phyloP scores from a whole-genome alignment of 2,113 vertebrate genomes.

The Oxyruncus cristatus region DNA sequence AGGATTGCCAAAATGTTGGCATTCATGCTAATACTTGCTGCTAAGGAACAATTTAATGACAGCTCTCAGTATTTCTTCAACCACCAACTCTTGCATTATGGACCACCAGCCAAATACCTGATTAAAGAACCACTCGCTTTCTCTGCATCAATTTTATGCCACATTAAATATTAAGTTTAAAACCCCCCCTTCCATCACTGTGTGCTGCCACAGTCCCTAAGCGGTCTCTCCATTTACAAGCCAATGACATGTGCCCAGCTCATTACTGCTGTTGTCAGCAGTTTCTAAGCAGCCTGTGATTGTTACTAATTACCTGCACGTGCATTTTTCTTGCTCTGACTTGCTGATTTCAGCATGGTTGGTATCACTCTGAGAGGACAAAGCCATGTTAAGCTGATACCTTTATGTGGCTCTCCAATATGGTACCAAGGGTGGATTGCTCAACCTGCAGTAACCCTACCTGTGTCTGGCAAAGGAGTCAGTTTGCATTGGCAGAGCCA shows the following conservation, averaged over 20 bases:
- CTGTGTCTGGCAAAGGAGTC: neutral
- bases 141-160: conserved; percentile 39
- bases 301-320: conserved; percentile 78
- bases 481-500: neutral
- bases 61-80: neutral
- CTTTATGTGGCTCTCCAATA: neutral
- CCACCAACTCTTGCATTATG: neutral
- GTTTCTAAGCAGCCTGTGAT: conserved; percentile 58
- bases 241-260: conserved; percentile 38
- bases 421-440: neutral
- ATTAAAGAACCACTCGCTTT: neutral
- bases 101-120: conserved; percentile 1
- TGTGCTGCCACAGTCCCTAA: conserved; percentile 54
- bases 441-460: neutral
- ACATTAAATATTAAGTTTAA: conserved; percentile 64
- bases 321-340: conserved; percentile 54
- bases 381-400: neutral
- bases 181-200: neutral
- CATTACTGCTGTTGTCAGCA: conserved; percentile 72
- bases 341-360: conserved; percentile 52
- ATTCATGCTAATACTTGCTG: neutral
- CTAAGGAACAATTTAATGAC: neutral
- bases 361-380: conserved; percentile 49
- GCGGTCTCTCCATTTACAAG: conserved; percentile 55
- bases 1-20: neutral